phyloP scores from a whole-genome alignment of 2,113 vertebrate species.

The Pitta sordida region DNA sequence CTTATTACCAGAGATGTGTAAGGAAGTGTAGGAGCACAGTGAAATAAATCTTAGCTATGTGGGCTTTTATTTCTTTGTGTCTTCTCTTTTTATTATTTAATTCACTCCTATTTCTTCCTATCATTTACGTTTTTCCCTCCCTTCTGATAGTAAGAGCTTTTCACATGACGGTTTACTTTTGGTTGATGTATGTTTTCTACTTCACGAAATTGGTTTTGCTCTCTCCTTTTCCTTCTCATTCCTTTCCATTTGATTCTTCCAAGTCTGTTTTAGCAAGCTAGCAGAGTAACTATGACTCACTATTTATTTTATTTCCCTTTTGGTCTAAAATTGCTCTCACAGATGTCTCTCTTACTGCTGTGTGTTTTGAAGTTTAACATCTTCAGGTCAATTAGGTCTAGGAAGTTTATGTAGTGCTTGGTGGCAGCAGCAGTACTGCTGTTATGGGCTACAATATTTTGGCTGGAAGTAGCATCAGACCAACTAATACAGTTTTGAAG shows the following conservation, averaged over 20 bases:
- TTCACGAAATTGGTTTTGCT: not conserved
- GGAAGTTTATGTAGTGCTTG: not conserved
- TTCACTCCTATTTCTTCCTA: not conserved
- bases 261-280: not conserved
- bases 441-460: not conserved
- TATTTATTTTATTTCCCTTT: not conserved
- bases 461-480: not conserved
- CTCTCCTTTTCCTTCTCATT: not conserved
- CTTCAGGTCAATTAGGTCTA: not conserved
- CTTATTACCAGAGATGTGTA: not conserved
- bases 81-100: not conserved
- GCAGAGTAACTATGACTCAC: not conserved
- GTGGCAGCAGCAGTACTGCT: not conserved
- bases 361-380: not conserved
- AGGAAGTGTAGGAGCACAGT: not conserved
- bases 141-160: not conserved
- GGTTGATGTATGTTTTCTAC: not conserved
- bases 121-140: not conserved
- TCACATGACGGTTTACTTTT: not conserved
- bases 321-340: not conserved
- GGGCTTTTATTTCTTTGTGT: not conserved
- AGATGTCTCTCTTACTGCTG: not conserved
- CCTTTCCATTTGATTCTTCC: not conserved
- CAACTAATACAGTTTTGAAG: not conserved
- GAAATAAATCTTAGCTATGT: not conserved